Evolutionary conservation across 1,140 invertebrate species (phyloP).

Genomic region (Drosophila aff.): DNA sequence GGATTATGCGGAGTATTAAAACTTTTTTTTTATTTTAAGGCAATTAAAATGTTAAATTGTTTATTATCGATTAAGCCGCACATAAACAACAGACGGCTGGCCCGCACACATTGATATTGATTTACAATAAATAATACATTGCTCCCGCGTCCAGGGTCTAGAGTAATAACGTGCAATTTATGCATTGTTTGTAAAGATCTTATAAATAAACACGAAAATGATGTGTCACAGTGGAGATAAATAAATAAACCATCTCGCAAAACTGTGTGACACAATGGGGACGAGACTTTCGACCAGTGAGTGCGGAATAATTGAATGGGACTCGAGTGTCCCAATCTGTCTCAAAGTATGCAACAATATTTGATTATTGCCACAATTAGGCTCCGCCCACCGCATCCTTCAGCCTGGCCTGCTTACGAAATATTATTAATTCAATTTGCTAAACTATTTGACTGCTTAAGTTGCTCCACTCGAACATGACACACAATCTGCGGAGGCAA

Average conservation of each 20-base stretch:
- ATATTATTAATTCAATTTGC: slow-evolving; percentile 79
- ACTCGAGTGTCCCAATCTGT: slow-evolving; percentile 24
- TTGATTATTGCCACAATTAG: slow-evolving; percentile 52
- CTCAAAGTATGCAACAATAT: slow-evolving; percentile 51
- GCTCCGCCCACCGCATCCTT: not conserved
- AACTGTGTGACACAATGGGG: too few species aligned
- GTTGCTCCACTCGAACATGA: slow-evolving; percentile 39
- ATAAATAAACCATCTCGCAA: slow-evolving; percentile 22
- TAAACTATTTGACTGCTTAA: slow-evolving; percentile 60
- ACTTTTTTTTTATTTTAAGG: not conserved
- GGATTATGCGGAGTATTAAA: too few species aligned
- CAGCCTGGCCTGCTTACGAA: slow-evolving; percentile 16
- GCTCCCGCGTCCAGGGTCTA: not conserved
- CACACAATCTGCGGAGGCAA: slow-evolving; percentile 33
- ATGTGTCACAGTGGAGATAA: not conserved
- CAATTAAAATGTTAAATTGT: not conserved
- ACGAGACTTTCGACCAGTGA: not conserved
- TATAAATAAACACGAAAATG: slow-evolving; percentile 23
- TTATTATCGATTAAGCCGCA: slow-evolving; percentile 6
- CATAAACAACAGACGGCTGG: not conserved
- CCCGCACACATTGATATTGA: not conserved
- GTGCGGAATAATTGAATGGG: slow-evolving; percentile 40
- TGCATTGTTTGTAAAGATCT: slow-evolving; percentile 1
- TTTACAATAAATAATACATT: slow-evolving; percentile 2
- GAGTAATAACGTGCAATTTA: slow-evolving; percentile 15